These are phyloP conservation scores for Lasius platythorax DNA, from an alignment of 2,888 invertebrate genomes.

Conservation along the genomic window DNA sequence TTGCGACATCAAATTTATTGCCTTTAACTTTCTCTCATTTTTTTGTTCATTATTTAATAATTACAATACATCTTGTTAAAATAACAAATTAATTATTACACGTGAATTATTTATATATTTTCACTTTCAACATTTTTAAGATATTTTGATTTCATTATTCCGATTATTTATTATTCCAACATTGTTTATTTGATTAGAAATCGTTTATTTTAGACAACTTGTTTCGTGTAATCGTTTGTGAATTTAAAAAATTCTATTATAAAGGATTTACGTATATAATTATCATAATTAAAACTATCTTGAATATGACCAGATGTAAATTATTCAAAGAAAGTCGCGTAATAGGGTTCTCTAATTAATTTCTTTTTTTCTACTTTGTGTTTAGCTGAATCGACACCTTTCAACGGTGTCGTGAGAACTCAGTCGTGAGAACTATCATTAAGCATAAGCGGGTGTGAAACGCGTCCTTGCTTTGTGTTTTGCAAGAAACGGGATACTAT, in stretches of 20 bases:
- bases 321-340: background rate
- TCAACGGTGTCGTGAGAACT: background rate
- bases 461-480: constrained; percentile 80
- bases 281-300: constrained; percentile 40
- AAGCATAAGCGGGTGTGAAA: constrained; percentile 70
- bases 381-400: constrained; percentile 31
- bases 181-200: background rate
- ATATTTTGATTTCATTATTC: background rate
- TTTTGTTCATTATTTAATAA: background rate
- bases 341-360: background rate
- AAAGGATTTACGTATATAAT: constrained; percentile 53
- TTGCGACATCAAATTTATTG: background rate
- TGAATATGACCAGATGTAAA: constrained; percentile 48
- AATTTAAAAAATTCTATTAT: constrained; percentile 42
- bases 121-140: background rate
- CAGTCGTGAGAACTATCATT: constrained; percentile 62
- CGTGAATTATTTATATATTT: background rate
- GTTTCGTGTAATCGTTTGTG: constrained; percentile 46
- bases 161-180: background rate
- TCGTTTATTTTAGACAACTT: background rate
- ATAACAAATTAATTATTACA: background rate
- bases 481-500: constrained; percentile 50
- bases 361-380: constrained; percentile 24
- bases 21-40: background rate
- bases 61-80: background rate